Percentiles rank a stretch among this genome's conserved stretches.
Evolutionary conservation across 2,113 vertebrate genomes (phyloP).

Genomic region (Dissostichus mawsoni): DNA sequence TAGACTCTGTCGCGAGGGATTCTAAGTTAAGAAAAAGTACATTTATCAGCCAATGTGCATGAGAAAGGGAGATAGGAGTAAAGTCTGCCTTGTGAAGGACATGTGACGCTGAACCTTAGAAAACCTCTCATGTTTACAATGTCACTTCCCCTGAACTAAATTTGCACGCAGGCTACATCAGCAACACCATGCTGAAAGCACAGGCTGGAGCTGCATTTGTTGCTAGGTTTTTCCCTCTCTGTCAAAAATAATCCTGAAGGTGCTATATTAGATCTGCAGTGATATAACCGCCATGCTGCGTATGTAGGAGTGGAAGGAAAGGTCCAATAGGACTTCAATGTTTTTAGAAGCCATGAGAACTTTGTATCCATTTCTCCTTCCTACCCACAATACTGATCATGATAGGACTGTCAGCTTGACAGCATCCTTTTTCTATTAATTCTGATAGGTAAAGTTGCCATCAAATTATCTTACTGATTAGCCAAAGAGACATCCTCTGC

Average conservation of each 20-base stretch:
- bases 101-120: slow-evolving; percentile 28
- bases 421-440: slow-evolving; percentile 29
- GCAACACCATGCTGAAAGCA: slow-evolving; percentile 1
- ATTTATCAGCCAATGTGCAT: slow-evolving; percentile 7
- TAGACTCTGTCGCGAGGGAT: slow-evolving; percentile 1
- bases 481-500: slow-evolving; percentile 24
- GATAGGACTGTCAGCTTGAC: slow-evolving; percentile 11
- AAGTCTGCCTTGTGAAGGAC: slow-evolving; percentile 9
- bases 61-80: slow-evolving; percentile 8
- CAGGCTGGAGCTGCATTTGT: slow-evolving; percentile 11
- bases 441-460: slow-evolving; percentile 18
- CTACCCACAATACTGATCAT: background rate
- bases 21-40: slow-evolving; percentile 1
- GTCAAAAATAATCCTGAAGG: slow-evolving; percentile 38
- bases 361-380: background rate
- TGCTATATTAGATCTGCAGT: slow-evolving; percentile 26
- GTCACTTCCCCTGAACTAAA: slow-evolving; percentile 18
- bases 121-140: slow-evolving; percentile 17
- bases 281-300: background rate
- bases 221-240: slow-evolving; percentile 28
- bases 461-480: slow-evolving; percentile 56
- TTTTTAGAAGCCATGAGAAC: slow-evolving; percentile 2
- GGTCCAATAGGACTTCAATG: slow-evolving; percentile 1
- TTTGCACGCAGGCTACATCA: slow-evolving; percentile 30
- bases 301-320: background rate